Evolutionary conservation across 2,888 invertebrate genomes (phyloP), one percentile per base, ranked within the genome.

Genomic region (Tuta absoluta): DNA sequence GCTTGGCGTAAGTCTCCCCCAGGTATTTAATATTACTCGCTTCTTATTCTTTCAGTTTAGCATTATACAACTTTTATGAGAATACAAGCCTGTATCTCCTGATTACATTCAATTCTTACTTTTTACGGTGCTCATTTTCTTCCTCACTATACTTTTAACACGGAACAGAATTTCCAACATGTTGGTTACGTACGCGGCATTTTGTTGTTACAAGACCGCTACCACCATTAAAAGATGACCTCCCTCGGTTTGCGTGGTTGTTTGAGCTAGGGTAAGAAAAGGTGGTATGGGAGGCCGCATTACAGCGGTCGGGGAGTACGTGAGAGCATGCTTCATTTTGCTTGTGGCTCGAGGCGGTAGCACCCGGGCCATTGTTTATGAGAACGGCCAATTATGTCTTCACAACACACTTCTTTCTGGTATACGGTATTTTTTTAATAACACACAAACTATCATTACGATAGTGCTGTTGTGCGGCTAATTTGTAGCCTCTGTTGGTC

Each of bases 251-350:
- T 3, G 38, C 24, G 67, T 65, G 65, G 66, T 28, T 63, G 59
- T 38, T 59, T 1, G 28, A 49, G 62, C 63, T 63, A 60, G 37
- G 63, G 63, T 65, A 62, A 61, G 67, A 63, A 65, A 63, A 66
- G 57, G 65, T 45, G 63, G 56, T 63, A 64, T 37, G 64, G 65
- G 63, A 68, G 82, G 60, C 79, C 82, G 74, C 67, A 65, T 63
- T 63, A 76, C 74, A 74, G 72, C 81, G 80, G 87, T 74, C 71
- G 64, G 41, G 70, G 62, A 73, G 76, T 79, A 84, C 84, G 84
- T 87, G 85, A 85, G 85, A 84, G 83, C 82, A 83, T 81, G 85
- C 81, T 88, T 87, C 86, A 85, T 89, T n/a, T 88, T 87, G 82
- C 79, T 81, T 73, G 68, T 81, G 69, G 83, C 89, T 82, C 66